phyloP scores from a whole-genome alignment of 2,113 vertebrate genomes.

The Hyla sarda region DNA sequence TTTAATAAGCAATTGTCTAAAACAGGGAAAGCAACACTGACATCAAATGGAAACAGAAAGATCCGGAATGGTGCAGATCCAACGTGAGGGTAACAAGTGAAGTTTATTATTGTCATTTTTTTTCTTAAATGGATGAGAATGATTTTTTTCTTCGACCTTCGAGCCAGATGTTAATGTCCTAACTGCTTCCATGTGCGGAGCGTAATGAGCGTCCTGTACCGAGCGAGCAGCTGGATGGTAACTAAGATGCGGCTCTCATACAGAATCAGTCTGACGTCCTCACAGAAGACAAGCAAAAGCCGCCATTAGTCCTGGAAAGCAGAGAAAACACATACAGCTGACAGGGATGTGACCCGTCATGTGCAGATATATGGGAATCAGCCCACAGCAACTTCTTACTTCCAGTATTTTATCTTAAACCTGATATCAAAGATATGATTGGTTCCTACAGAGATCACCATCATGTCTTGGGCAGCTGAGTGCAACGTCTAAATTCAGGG shows the following conservation, averaged over 20 bases:
- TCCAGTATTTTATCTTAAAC: neutral
- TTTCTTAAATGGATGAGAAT: constrained; percentile 65
- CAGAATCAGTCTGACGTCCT: constrained; percentile 27
- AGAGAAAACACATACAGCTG: neutral
- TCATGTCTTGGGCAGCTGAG: neutral
- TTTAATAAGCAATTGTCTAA: constrained; percentile 36
- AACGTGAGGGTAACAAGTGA: constrained; percentile 18
- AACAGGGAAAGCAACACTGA: neutral
- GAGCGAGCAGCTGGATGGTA: constrained; percentile 62
- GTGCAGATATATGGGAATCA: too few species aligned
- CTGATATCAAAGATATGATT: neutral
- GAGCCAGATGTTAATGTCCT: constrained; percentile 69
- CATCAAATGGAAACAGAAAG: constrained; percentile 24
- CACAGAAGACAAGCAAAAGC: neutral
- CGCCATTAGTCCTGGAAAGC: neutral
- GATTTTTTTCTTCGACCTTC: constrained; percentile 67
- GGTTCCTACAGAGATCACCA: neutral
- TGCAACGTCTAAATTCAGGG: too few species aligned
- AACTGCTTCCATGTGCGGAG: constrained; percentile 68
- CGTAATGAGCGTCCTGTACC: constrained; percentile 61
- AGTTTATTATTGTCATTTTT: constrained; percentile 61
- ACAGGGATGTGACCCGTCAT: neutral
- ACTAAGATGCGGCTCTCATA: constrained; percentile 45
- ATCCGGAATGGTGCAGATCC: neutral
- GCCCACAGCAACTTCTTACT: neutral